phyloP scores from a whole-genome alignment of 1,140 invertebrate genomes.

The Calephelis virginiensis region DNA sequence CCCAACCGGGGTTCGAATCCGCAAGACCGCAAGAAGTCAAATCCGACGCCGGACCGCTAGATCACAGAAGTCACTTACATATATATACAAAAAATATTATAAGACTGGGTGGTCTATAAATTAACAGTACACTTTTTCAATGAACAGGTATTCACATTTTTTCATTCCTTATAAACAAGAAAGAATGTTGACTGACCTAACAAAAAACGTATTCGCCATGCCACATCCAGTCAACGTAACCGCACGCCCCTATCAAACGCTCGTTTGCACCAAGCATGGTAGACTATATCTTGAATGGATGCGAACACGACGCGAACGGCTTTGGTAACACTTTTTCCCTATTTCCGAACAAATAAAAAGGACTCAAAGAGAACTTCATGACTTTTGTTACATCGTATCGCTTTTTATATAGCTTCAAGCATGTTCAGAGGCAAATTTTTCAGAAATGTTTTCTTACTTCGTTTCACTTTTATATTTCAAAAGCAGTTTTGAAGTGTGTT shows the following conservation, averaged over 20 bases:
- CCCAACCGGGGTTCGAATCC: too few species aligned
- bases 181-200: too few species aligned
- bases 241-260: constrained; percentile 60
- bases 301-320: constrained; percentile 53
- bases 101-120: too few species aligned
- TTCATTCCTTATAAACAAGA: too few species aligned
- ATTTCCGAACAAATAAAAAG: constrained; percentile 69
- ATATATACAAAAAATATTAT: too few species aligned
- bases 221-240: constrained; percentile 41
- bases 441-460: constrained; percentile 42
- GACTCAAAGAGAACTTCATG: constrained; percentile 63
- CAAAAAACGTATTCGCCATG: not conserved
- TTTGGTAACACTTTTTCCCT: constrained; percentile 68
- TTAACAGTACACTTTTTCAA: too few species aligned
- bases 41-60: too few species aligned
- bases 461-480: constrained; percentile 26
- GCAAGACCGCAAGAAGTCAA: too few species aligned
- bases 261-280: constrained; percentile 69
- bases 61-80: too few species aligned
- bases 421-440: constrained; percentile 45
- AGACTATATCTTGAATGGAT: constrained; percentile 55
- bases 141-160: too few species aligned
- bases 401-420: constrained; percentile 43
- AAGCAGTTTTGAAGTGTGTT: not conserved
- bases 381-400: constrained; percentile 64